These are phyloP conservation scores for Diorhabda sublineata DNA, from an alignment of 1,140 invertebrate species.

Conservation along the genomic window DNA sequence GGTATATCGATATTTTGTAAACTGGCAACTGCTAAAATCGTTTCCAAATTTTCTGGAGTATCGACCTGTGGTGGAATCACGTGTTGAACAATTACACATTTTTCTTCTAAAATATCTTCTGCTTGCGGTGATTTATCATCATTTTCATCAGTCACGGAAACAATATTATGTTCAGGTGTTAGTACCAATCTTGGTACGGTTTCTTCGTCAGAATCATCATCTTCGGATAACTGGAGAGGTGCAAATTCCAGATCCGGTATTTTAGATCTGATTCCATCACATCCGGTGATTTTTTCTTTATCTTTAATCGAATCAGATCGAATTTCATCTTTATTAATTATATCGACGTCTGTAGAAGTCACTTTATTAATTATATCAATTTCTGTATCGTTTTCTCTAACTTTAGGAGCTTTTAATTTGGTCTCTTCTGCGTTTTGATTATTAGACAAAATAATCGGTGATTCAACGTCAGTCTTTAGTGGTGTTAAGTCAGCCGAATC, in stretches of 20 bases:
- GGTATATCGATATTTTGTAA: slow-evolving; percentile 26
- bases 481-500: too few relatives aligned
- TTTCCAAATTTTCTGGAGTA: slow-evolving; percentile 28
- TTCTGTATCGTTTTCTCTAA: too few relatives aligned
- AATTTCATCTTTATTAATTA: too few relatives aligned
- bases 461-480: too few relatives aligned
- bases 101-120: slow-evolving; percentile 3
- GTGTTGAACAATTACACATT: background rate
- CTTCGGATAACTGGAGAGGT: slow-evolving; percentile 13
- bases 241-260: slow-evolving; percentile 7
- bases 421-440: too few relatives aligned
- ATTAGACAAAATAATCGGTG: too few relatives aligned
- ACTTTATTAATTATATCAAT: too few relatives aligned
- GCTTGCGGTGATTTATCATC: slow-evolving; percentile 1
- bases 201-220: slow-evolving; percentile 17
- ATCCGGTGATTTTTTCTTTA: background rate
- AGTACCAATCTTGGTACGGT: slow-evolving; percentile 9
- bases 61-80: background rate
- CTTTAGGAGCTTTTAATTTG: too few relatives aligned
- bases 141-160: background rate
- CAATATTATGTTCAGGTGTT: background rate
- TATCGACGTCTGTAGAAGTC: too few relatives aligned
- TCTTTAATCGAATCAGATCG: too few relatives aligned
- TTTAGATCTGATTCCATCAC: background rate
- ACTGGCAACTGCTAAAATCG: slow-evolving; percentile 29